phyloP scores from a whole-genome alignment of 2,113 vertebrate genomes.

The Poeciliopsis occidentalis region DNA sequence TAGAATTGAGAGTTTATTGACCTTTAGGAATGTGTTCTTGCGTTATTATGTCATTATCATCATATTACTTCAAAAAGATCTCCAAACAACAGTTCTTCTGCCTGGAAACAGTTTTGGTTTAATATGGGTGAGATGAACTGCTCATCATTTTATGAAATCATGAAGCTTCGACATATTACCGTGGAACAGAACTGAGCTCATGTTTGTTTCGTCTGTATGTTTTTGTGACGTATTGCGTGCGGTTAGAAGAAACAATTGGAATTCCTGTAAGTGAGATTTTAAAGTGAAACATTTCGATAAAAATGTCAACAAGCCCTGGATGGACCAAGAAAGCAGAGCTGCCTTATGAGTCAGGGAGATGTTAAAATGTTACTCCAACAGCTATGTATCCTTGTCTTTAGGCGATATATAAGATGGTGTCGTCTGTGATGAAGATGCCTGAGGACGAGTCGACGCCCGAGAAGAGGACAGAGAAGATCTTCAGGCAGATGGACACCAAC shows the following conservation, averaged over 20 bases:
- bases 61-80: too few relatives aligned
- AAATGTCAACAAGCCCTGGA: not conserved
- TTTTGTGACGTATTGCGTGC: not conserved
- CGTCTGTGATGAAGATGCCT: conserved; percentile 99
- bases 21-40: too few relatives aligned
- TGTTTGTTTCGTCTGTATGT: not conserved
- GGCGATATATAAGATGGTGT: conserved; percentile 99
- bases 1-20: too few relatives aligned
- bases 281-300: too few relatives aligned
- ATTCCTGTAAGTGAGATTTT: not conserved
- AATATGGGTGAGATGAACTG: too few relatives aligned
- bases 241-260: too few relatives aligned
- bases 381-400: conserved; percentile 52
- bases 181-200: too few relatives aligned
- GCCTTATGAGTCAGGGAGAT: not conserved
- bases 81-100: not conserved
- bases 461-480: conserved; percentile 99
- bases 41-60: too few relatives aligned
- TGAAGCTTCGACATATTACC: not conserved
- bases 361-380: not conserved
- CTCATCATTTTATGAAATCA: too few relatives aligned
- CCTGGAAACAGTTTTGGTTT: too few relatives aligned
- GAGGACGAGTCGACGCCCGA: conserved; percentile 98
- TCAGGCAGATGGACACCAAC: conserved; percentile 99
- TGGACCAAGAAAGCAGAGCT: not conserved